Evolutionary conservation across 2,113 vertebrate genomes (phyloP).

Genomic region (Phaethon lepturus): DNA sequence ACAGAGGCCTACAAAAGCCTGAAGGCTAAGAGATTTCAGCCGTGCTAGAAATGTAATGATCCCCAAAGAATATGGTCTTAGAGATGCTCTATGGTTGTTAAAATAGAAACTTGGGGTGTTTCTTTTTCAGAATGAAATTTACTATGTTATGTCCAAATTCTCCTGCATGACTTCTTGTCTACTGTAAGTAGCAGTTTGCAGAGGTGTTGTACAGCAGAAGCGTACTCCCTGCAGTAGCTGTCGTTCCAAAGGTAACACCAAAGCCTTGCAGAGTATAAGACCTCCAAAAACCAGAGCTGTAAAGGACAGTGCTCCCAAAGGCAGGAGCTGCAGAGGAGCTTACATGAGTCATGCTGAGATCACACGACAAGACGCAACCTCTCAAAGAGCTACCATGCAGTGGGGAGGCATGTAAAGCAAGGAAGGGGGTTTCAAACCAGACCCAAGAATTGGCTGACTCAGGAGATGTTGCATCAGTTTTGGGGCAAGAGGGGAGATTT

Average conservation of each 20-base stretch:
- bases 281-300: background rate
- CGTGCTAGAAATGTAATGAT: background rate
- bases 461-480: background rate
- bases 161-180: background rate
- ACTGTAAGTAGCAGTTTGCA: background rate
- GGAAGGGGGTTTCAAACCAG: background rate
- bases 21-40: slow-evolving; percentile 32
- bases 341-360: background rate
- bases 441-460: background rate
- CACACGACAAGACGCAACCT: rapidly evolving
- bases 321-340: background rate
- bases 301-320: background rate
- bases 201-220: background rate
- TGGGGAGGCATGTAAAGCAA: background rate
- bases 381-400: background rate
- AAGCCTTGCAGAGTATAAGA: background rate
- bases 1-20: background rate
- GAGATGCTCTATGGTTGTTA: background rate
- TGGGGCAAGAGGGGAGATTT: background rate
- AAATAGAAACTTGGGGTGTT: background rate
- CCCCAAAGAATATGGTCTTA: background rate
- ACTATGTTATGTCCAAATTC: background rate
- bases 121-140: background rate
- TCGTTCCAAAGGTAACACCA: background rate
- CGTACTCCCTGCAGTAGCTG: background rate